phyloP scores from a whole-genome alignment of 2,113 vertebrate species.

The Megaceryle torquata region DNA sequence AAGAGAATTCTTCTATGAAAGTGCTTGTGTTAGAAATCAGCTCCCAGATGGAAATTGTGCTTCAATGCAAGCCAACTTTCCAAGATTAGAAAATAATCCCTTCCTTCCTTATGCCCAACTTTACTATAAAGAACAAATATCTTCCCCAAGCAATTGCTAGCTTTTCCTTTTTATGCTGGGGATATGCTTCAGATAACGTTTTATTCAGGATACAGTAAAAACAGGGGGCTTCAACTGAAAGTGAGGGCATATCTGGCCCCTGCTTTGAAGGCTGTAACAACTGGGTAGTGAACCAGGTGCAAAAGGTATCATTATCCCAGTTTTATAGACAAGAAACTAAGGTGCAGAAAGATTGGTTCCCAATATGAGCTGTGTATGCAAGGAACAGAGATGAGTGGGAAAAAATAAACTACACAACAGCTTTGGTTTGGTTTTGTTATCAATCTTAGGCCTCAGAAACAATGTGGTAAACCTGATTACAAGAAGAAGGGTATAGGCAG shows the following conservation, averaged over 20 bases:
- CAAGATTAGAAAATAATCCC: neutral
- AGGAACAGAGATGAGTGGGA: neutral
- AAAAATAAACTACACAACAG: neutral
- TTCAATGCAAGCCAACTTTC: neutral
- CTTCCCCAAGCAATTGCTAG: neutral
- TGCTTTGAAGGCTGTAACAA: neutral
- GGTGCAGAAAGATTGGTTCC: neutral
- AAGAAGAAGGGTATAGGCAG: neutral
- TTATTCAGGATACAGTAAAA: neutral
- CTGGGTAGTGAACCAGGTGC: neutral
- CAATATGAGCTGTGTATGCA: fast-evolving
- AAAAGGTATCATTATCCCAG: neutral
- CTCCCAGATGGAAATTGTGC: neutral
- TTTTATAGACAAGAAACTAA: neutral
- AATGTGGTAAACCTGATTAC: neutral
- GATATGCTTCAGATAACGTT: neutral
- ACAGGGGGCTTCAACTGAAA: neutral
- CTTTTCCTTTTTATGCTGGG: neutral
- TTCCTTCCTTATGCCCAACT: neutral
- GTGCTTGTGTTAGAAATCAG: neutral
- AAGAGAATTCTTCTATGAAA: neutral
- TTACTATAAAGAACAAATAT: neutral
- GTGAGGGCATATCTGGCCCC: neutral
- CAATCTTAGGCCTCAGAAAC: neutral
- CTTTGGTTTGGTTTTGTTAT: neutral